A percentile compares a stretch with the other conserved stretches of the same genome.
phyloP scores from a whole-genome alignment of 2,888 invertebrate genomes.

The Cataglyphis livida region DNA sequence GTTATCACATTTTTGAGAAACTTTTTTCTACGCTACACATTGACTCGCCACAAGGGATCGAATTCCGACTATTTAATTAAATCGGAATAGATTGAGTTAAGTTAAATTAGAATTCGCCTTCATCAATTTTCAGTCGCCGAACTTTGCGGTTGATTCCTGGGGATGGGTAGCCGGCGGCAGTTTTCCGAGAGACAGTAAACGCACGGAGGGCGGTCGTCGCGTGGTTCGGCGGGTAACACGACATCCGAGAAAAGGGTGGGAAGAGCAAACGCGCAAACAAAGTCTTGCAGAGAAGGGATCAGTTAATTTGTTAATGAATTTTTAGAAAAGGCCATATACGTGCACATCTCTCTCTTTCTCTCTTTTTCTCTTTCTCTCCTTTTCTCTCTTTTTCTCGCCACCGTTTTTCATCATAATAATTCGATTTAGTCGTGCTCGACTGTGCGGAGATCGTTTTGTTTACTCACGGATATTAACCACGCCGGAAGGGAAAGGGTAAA shows the following conservation, averaged over 20 bases:
- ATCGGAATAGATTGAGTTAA: slow-evolving; percentile 68
- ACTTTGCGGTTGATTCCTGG: slow-evolving; percentile 32
- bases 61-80: slow-evolving; percentile 60
- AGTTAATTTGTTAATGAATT: slow-evolving; percentile 80
- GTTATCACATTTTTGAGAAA: background rate
- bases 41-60: background rate
- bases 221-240: slow-evolving; percentile 26
- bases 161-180: background rate
- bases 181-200: slow-evolving; percentile 40
- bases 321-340: slow-evolving; percentile 69
- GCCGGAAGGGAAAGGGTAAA: background rate
- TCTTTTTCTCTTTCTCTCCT: no score
- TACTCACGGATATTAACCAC: slow-evolving; percentile 67
- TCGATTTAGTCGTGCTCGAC: slow-evolving; percentile 64
- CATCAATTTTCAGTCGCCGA: slow-evolving; percentile 67
- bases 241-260: slow-evolving; percentile 1
- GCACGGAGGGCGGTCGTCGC: slow-evolving; percentile 11
- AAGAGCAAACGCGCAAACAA: slow-evolving; percentile 21
- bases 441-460: slow-evolving; percentile 68
- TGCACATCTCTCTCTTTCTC: background rate
- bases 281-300: slow-evolving; percentile 72
- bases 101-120: slow-evolving; percentile 69
- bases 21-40: background rate
- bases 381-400: background rate
- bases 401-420: slow-evolving; percentile 76